Base-by-base conservation (phyloP, 2,888 invertebrate genomes). In the Ecdyonurus torrentis region DNA sequence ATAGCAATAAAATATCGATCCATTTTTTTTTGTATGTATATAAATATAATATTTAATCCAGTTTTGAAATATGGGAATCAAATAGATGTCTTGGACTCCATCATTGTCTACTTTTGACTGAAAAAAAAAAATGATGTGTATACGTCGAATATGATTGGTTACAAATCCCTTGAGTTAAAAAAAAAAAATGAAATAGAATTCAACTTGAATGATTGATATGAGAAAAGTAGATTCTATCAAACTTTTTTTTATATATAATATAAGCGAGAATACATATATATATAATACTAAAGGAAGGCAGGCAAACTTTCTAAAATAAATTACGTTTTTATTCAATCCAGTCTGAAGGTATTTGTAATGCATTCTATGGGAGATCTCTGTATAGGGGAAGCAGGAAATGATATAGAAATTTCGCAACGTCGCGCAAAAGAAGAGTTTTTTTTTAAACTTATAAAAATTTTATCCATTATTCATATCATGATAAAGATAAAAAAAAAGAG, bases 331-430 rank as follows among this genome's bases (percentile, higher is more conserved):
- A 55, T 55, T 55, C 55, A 55, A 55, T 55, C 55, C 55, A 10
- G 55, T 55, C 55, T 55, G 55, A 20, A n/a, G 55, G 55, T 55
- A 55, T 55, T 55, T 55, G 55, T 55, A 55, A 55, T 55, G 55
- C 22, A 55, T 5, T 55, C 55, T 5, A 37, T 10, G 37, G 37
- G 5, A 37, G 5, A 5, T 37, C 15, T 15, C 15, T 37, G 37
- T 10, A 5, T 37, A 37, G 15, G 37, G 37, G 15, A 37, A 37
- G n/a, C n/a, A n/a, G n/a, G n/a, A n/a, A 10, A 37, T 37, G 15
- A 10, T 37, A 37, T 10, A 15, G 37, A 37, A 37, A 37, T 37
- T 37, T 37, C 15, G 37, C 37, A 37, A 37, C 37, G 37, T 37
- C 37, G 37, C 37, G 15, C n/a, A n/a, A n/a, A n/a, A n/a, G n/a